Conservation (phyloP, 2,888 invertebrate species). For the Marronus borbonicus region DNA sequence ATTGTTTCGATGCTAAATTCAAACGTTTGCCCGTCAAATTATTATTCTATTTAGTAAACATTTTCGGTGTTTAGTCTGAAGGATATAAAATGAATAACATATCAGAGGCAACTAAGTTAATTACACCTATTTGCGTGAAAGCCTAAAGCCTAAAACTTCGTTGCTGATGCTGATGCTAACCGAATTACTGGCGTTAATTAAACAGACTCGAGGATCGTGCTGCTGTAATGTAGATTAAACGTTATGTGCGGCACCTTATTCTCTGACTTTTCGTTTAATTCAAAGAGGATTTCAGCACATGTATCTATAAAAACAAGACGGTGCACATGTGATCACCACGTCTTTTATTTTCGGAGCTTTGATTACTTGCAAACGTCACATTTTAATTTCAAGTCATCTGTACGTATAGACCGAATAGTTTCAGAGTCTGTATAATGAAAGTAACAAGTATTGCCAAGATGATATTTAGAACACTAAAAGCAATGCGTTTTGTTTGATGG, state of each 20-base stretch:
- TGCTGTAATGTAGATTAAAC: constrained; percentile 9
- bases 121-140: constrained; percentile 26
- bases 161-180: constrained; percentile 15
- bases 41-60: constrained; percentile 34
- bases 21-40: constrained; percentile 16
- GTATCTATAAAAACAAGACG: not conserved
- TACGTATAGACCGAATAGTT: not conserved
- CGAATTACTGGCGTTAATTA: constrained; percentile 28
- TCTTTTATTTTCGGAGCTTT: constrained; percentile 1
- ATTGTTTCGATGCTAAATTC: not conserved
- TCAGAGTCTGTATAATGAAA: too few species aligned
- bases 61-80: constrained; percentile 12
- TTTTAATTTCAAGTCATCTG: not conserved
- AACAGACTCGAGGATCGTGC: constrained; percentile 17
- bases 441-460: too few species aligned
- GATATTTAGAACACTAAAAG: too few species aligned
- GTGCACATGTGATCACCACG: not conserved
- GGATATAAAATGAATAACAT: constrained; percentile 42
- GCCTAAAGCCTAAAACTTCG: constrained; percentile 38
- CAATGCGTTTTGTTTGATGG: too few species aligned
- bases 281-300: constrained; percentile 1
- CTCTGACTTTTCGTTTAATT: constrained; percentile 7
- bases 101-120: constrained; percentile 37
- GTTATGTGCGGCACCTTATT: constrained; percentile 13
- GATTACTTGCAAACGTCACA: not conserved